Base-by-base conservation (phyloP, 2,888 invertebrate genomes). In the Halocaridina rubra region DNA sequence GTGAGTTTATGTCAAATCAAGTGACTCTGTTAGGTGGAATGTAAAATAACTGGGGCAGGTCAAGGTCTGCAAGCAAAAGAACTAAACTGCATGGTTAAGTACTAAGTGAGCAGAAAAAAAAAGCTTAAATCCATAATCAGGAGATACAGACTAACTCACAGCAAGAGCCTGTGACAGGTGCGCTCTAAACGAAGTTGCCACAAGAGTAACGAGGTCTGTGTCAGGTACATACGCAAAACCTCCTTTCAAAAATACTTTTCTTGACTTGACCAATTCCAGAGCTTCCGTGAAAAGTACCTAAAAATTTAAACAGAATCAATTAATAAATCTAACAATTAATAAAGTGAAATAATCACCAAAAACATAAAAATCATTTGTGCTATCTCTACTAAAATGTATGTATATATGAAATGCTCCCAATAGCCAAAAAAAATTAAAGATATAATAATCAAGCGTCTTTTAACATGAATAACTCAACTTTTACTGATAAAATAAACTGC, bases 171-270 rank as follows among this genome's bases (percentile, higher is more conserved):
- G 93, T 80, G 93, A 94, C 77, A 98, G 92, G 89, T 93, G 92
- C 33, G 93, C 92, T 89, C 96, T 93, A 90, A 95, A 97, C 88
- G 94, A 93, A 3, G 95, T 93, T 33, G 94, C 93, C 64, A 99
- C 93, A 74, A 98, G 94, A 7, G 96, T 95, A 71, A 96, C 93
- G 89, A 99, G 93, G 89, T 98, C 98, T 88, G 93, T 93, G 86
- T 94, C 94, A 0, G 96, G 95, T 71, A 99, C 95, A 91, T 95
- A 99, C 0, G 98, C 98, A 91, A 92, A 95, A 3, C 99, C 99
- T 80, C 92, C 92, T 89, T 93, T 93, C 0, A 99, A 90, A 90
- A 94, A 97, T 3, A 97, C 96, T 90, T 93, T 95, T 86, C 98
- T 93, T 16, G 91, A 91, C 90, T 93, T 93, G 1, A 99, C 94